Conservation (phyloP, 2,888 invertebrate genomes). For the Hypsopygia costalis region DNA sequence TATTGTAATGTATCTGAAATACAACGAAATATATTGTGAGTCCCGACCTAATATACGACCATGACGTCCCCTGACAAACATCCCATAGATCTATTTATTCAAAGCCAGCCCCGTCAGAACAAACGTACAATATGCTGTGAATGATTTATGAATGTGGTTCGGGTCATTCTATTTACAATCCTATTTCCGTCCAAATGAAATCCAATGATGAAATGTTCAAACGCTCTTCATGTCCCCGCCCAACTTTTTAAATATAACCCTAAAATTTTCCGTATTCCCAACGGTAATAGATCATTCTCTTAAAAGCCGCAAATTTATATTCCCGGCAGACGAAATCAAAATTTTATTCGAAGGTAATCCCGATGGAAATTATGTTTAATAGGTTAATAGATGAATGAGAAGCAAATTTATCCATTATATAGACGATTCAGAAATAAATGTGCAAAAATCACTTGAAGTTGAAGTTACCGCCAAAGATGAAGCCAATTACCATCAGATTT, state of each 20-base stretch:
- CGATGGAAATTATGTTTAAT: constrained; percentile 23
- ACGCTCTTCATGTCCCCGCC: constrained; percentile 11
- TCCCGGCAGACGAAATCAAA: constrained; percentile 17
- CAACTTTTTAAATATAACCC: constrained; percentile 8
- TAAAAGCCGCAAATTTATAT: constrained; percentile 13
- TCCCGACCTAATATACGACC: too few species aligned
- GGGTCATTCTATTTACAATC: constrained; percentile 7
- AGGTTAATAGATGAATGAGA: constrained; percentile 19
- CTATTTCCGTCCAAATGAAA: constrained; percentile 11
- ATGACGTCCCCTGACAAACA: not conserved
- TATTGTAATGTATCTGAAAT: too few species aligned
- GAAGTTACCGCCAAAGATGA: too few species aligned
- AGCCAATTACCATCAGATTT: too few species aligned
- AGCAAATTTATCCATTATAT: constrained; percentile 14
- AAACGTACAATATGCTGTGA: constrained; percentile 10
- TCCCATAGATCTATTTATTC: constrained; percentile 5
- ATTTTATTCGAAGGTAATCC: constrained; percentile 22
- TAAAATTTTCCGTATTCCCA: not conserved
- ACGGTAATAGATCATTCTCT: constrained; percentile 8
- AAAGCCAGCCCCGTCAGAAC: constrained; percentile 3
- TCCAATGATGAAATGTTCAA: constrained; percentile 12
- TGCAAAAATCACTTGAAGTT: too few species aligned
- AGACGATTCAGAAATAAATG: too few species aligned
- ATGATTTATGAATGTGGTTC: constrained; percentile 3
- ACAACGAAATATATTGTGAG: too few species aligned